Evolutionary conservation across 2,113 vertebrate species (phyloP).

Genomic region (Prietella phreatophila): DNA sequence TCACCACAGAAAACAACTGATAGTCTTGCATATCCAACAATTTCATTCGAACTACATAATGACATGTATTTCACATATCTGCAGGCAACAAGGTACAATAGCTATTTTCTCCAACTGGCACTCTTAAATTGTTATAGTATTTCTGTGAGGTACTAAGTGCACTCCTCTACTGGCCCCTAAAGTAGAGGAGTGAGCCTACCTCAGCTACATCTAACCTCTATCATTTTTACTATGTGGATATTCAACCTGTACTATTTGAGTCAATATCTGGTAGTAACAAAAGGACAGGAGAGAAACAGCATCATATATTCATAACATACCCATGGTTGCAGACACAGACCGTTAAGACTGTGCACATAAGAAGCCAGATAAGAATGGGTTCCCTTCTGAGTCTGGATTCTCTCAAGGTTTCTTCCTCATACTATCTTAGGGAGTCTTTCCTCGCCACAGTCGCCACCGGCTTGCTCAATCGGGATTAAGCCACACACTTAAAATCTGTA

Average conservation of each 20-base stretch:
- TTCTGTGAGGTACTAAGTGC: slow-evolving; percentile 32
- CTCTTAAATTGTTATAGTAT: slow-evolving; percentile 2
- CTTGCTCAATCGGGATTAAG: too few species aligned
- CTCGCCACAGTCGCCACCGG: too few species aligned
- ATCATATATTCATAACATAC: neutral
- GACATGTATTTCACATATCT: neutral
- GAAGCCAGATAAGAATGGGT: too few species aligned
- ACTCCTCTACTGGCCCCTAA: neutral
- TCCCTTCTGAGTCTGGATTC: too few species aligned
- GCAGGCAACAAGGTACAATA: neutral
- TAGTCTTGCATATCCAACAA: neutral
- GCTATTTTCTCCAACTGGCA: slow-evolving; percentile 27
- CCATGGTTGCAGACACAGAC: neutral
- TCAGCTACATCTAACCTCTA: neutral
- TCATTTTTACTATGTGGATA: neutral
- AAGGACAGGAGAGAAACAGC: neutral
- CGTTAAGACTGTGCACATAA: neutral
- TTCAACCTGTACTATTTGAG: neutral
- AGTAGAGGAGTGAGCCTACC: neutral
- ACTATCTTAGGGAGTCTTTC: too few species aligned
- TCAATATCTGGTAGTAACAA: neutral
- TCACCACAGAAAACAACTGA: neutral
- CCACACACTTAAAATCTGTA: too few species aligned
- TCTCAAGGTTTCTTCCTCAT: too few species aligned
- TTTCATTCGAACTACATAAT: neutral